Evolutionary conservation across 2,113 vertebrate genomes (phyloP).

Genomic region (Ammodramus savannarum): DNA sequence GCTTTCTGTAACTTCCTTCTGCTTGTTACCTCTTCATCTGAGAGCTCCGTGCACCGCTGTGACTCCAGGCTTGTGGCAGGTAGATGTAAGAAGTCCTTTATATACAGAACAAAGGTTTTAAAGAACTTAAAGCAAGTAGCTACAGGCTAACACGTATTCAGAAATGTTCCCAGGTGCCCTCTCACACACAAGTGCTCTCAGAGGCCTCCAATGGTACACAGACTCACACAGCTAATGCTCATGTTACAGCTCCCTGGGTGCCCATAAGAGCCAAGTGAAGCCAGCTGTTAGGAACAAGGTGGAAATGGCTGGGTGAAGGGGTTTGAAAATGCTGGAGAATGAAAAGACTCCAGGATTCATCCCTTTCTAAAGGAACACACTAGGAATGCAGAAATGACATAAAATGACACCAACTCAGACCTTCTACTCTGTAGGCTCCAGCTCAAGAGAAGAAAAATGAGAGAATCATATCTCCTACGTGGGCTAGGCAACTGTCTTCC

Average conservation of each 20-base stretch:
- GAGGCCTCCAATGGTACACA: not conserved
- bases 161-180: not conserved
- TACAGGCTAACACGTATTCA: not conserved
- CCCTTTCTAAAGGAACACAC: not conserved
- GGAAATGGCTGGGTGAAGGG: not conserved
- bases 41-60: slow-evolving; percentile 53
- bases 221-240: not conserved
- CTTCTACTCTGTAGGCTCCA: not conserved
- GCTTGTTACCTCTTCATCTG: slow-evolving; percentile 81
- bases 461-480: not conserved
- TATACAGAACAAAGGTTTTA: slow-evolving; percentile 74
- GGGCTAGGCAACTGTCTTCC: not conserved
- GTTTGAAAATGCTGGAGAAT: not conserved
- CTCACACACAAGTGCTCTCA: not conserved
- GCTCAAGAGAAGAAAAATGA: not conserved
- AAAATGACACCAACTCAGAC: not conserved
- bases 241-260: not conserved
- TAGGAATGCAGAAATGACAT: not conserved
- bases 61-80: slow-evolving; percentile 79
- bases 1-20: not conserved
- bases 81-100: slow-evolving; percentile 87
- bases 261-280: not conserved
- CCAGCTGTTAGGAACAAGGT: not conserved
- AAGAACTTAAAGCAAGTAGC: slow-evolving; percentile 15
- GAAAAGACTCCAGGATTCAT: not conserved